A percentile compares a stretch with the other conserved stretches of the same genome.
Conservation (phyloP, 2,888 invertebrate species). For the Ophion obscuratus region DNA sequence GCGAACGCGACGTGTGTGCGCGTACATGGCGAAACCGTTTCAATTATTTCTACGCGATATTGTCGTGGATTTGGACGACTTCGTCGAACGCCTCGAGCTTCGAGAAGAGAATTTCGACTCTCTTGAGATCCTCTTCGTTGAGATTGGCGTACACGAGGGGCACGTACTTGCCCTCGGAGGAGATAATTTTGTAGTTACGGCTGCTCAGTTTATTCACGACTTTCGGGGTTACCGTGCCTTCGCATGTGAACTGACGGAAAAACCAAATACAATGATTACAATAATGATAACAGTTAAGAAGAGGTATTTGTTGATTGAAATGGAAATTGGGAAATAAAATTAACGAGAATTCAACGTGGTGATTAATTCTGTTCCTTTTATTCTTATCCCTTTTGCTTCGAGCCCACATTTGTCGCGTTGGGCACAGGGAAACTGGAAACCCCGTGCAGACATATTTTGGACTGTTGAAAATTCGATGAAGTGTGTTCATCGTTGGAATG, state of each 20-base stretch:
- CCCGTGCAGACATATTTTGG: too few species aligned
- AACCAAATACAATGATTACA: neutral
- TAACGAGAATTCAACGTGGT: neutral
- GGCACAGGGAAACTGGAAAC: too few species aligned
- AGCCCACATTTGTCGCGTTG: too few species aligned
- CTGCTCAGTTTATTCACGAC: slow-evolving; percentile 85
- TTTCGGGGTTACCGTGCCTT: slow-evolving; percentile 83
- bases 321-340: slow-evolving; percentile 7
- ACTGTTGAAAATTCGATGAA: too few species aligned
- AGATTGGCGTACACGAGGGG: slow-evolving; percentile 84
- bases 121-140: slow-evolving; percentile 84
- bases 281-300: neutral
- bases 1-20: neutral
- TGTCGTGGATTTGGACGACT: slow-evolving; percentile 86
- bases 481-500: too few species aligned
- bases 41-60: slow-evolving; percentile 81
- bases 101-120: slow-evolving; percentile 84
- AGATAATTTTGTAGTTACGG: slow-evolving; percentile 84
- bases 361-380: neutral
- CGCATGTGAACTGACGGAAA: slow-evolving; percentile 86
- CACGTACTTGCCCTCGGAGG: slow-evolving; percentile 84
- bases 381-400: neutral
- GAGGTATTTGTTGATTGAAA: slow-evolving; percentile 3
- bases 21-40: neutral
- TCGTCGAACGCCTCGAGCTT: slow-evolving; percentile 86